A percentile compares a stretch with the other conserved stretches of the same genome.
Evolutionary conservation across 2,888 invertebrate species (phyloP).

Genomic region (Acleris literana): DNA sequence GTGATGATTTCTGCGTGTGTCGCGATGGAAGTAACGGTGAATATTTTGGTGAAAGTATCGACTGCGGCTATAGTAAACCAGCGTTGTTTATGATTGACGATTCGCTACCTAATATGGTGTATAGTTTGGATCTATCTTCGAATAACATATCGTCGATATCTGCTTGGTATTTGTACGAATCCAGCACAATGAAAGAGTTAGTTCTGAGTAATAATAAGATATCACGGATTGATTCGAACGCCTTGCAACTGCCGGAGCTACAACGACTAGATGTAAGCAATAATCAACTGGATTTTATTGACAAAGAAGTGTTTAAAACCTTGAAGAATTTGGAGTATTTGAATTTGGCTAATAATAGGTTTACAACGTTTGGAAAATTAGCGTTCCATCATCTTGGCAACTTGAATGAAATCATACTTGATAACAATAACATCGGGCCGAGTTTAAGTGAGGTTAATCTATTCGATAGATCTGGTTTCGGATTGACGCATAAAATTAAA

Average conservation of each 20-base stretch:
- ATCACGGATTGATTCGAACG: constrained; percentile 51
- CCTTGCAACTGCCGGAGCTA: constrained; percentile 62
- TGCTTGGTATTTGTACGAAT: constrained; percentile 51
- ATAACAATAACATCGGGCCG: constrained; percentile 70
- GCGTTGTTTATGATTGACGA: constrained; percentile 48
- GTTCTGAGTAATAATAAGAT: constrained; percentile 63
- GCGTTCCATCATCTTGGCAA: constrained; percentile 65
- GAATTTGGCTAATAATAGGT: constrained; percentile 72
- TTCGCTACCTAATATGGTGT: constrained; percentile 54
- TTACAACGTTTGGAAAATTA: constrained; percentile 64
- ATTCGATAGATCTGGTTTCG: constrained; percentile 69
- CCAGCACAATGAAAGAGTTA: constrained; percentile 56
- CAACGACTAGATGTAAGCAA: constrained; percentile 69
- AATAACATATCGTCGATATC: constrained; percentile 58
- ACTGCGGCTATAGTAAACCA: constrained; percentile 57
- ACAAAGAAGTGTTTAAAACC: constrained; percentile 63
- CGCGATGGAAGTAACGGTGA: constrained; percentile 53
- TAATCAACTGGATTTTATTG: constrained; percentile 64
- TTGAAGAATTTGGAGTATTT: constrained; percentile 69
- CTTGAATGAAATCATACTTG: constrained; percentile 69
- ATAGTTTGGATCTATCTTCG: constrained; percentile 65
- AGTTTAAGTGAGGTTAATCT: constrained; percentile 59
- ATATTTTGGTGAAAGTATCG: constrained; percentile 56
- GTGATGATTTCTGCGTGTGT: constrained; percentile 62
- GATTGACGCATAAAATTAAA: constrained; percentile 63